These are phyloP conservation scores for Sebastiscus albofasciatus DNA, from an alignment of 2,797 vertebrate genomes.

Conservation along the genomic window DNA sequence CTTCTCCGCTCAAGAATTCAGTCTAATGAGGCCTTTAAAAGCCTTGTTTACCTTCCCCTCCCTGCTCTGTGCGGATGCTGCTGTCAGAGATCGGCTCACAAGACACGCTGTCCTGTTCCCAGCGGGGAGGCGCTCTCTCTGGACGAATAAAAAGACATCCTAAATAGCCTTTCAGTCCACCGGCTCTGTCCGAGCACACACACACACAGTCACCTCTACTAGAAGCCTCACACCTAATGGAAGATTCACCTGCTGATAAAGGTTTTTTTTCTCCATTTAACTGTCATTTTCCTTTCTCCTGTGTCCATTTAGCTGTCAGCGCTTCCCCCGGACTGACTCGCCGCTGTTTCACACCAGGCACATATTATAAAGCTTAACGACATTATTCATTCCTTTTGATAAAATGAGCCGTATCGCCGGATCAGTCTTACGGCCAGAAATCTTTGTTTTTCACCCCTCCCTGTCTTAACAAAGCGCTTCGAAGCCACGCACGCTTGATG, in stretches of 20 bases:
- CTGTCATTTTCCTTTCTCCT: slow-evolving; percentile 16
- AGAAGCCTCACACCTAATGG: slow-evolving; percentile 31
- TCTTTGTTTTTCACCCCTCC: neutral
- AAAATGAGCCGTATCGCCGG: neutral
- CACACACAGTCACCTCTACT: slow-evolving; percentile 18
- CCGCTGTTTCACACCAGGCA: slow-evolving; percentile 17
- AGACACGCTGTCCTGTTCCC: slow-evolving; percentile 21
- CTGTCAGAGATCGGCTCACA: slow-evolving; percentile 47
- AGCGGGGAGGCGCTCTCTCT: slow-evolving; percentile 48
- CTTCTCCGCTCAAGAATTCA: slow-evolving; percentile 35
- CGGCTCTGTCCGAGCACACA: neutral
- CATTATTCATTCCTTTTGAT: slow-evolving; percentile 1
- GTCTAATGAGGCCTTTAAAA: slow-evolving; percentile 65
- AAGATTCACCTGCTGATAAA: slow-evolving; percentile 25
- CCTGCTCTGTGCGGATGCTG: slow-evolving; percentile 30
- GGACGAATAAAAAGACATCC: slow-evolving; percentile 30
- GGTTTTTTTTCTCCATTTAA: slow-evolving; percentile 25
- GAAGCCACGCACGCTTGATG: slow-evolving; percentile 11
- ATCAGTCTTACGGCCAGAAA: neutral
- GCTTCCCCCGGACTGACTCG: neutral
- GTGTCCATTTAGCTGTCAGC: slow-evolving; percentile 44
- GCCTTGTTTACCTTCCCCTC: slow-evolving; percentile 59
- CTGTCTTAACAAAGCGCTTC: neutral
- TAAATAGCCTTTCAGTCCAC: slow-evolving; percentile 43
- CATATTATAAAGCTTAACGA: slow-evolving; percentile 24